Evolutionary conservation across 1,140 invertebrate genomes (phyloP).

Genomic region (Camponotus vicinus): DNA sequence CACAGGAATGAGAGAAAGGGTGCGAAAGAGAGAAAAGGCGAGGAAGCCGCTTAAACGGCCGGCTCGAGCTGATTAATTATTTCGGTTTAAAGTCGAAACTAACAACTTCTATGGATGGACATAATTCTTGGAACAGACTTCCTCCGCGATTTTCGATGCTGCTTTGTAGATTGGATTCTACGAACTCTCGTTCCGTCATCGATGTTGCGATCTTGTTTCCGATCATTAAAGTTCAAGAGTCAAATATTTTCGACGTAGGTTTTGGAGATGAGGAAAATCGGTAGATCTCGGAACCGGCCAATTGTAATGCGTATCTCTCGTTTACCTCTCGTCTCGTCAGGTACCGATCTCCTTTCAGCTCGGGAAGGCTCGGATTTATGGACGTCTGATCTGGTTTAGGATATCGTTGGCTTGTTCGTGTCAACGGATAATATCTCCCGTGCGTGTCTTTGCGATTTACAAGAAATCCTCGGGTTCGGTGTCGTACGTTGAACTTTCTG

Average conservation of each 20-base stretch:
- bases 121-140: conserved; percentile 76
- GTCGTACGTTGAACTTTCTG: conserved; percentile 21
- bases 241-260: conserved; percentile 71
- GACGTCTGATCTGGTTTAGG: conserved; percentile 62
- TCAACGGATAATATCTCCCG: conserved; percentile 64
- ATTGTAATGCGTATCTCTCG: conserved; percentile 42
- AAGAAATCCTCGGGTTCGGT: conserved; percentile 38
- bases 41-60: conserved; percentile 59
- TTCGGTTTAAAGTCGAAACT: conserved; percentile 81
- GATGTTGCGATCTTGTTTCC: conserved; percentile 52
- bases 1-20: conserved; percentile 38
- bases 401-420: conserved; percentile 61
- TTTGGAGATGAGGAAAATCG: conserved; percentile 76
- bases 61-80: conserved; percentile 83
- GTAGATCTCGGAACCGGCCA: conserved; percentile 68
- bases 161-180: conserved; percentile 27
- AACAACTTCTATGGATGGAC: conserved; percentile 73
- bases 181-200: not conserved
- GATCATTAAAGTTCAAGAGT: conserved; percentile 76
- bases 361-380: conserved; percentile 57
- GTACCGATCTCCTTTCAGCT: conserved; percentile 28
- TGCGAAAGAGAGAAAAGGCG: conserved; percentile 32
- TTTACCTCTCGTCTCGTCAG: conserved; percentile 38
- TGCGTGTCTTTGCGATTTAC: conserved; percentile 62
- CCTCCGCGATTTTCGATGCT: conserved; percentile 64